Percentiles rank a stretch among this genome's conserved stretches.
Evolutionary conservation across 1,140 invertebrate genomes (phyloP).

Genomic region (Chironomus tepperi): DNA sequence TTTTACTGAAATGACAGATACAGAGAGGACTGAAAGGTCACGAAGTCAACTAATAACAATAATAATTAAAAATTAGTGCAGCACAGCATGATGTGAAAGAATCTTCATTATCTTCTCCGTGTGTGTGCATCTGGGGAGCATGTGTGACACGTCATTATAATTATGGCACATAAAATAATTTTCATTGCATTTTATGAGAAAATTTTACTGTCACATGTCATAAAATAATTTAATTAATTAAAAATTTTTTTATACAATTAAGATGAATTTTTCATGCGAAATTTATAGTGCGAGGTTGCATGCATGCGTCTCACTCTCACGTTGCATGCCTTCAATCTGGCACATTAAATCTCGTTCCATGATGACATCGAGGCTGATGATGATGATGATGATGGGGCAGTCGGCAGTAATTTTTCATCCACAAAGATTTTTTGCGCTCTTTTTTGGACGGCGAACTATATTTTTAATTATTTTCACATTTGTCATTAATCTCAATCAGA

Average conservation of each 20-base stretch:
- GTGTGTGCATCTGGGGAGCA: not conserved
- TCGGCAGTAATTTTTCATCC: no score
- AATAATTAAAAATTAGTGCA: not conserved
- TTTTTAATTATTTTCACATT: no score
- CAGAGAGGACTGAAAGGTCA: not conserved
- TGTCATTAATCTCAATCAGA: no score
- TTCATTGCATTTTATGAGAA: not conserved
- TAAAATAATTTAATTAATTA: not conserved
- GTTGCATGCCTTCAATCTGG: not conserved
- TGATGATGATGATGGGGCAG: no score
- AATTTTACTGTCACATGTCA: not conserved
- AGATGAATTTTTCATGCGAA: not conserved
- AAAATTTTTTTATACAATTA: not conserved
- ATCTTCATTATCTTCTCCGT: not conserved
- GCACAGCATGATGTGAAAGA: not conserved
- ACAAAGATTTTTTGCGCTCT: no score
- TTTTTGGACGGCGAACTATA: no score
- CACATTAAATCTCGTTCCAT: not conserved
- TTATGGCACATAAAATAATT: no score
- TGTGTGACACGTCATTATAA: not conserved
- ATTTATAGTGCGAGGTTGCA: conserved; percentile 12
- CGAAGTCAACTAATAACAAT: not conserved
- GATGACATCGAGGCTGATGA: no score
- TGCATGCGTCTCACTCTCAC: not conserved
- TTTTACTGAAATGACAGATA: no score